Evolutionary conservation across 2,888 invertebrate genomes (phyloP).

Genomic region (Uloborus plumipes): DNA sequence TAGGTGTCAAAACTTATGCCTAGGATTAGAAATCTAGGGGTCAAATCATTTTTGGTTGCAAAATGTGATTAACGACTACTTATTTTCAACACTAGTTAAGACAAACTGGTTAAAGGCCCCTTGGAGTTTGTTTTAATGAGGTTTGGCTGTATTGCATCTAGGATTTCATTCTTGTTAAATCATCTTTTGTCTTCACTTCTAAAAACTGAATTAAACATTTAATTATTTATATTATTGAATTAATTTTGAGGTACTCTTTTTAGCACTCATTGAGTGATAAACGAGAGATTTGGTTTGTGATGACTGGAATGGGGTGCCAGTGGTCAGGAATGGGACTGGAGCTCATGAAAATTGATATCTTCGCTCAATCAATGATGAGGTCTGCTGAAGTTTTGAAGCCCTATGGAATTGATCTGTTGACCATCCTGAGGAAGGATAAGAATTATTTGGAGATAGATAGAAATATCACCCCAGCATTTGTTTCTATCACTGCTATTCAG

Average conservation of each 20-base stretch:
- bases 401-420: constrained; percentile 85
- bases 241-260: neutral
- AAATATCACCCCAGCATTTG: constrained; percentile 69
- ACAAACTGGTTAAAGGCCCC: too few species aligned
- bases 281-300: constrained; percentile 89
- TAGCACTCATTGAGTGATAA: constrained; percentile 66
- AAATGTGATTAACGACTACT: too few species aligned
- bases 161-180: too few species aligned
- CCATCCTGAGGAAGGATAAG: constrained; percentile 81
- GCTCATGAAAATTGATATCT: constrained; percentile 42
- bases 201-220: neutral
- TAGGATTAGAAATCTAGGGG: too few species aligned
- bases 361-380: constrained; percentile 79
- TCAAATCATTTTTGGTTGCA: too few species aligned
- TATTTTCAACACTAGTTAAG: too few species aligned
- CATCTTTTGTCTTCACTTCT: neutral
- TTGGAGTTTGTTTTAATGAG: too few species aligned
- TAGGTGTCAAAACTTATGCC: too few species aligned
- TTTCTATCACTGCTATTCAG: constrained; percentile 74
- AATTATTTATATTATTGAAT: neutral
- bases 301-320: constrained; percentile 85
- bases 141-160: too few species aligned
- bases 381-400: constrained; percentile 83
- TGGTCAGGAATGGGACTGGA: constrained; percentile 55
- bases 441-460: constrained; percentile 77